A percentile compares a stretch with the other conserved stretches of the same genome.
These are phyloP conservation scores for Pangasius larnaudii DNA, from an alignment of 2,797 vertebrate genomes.

Conservation along the genomic window DNA sequence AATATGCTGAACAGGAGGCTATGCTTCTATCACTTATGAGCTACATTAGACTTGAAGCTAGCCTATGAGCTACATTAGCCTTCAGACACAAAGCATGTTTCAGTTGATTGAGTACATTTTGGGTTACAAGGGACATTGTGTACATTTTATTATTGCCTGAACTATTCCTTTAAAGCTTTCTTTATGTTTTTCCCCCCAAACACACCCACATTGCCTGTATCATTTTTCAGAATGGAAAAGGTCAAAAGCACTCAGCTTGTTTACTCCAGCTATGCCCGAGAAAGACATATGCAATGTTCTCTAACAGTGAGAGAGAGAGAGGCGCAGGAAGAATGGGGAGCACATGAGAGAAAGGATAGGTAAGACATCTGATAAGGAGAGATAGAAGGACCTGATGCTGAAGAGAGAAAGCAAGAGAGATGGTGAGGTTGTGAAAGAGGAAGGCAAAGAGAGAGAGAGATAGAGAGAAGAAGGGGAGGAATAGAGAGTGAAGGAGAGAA, in stretches of 20 bases:
- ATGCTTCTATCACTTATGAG: background rate
- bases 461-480: background rate
- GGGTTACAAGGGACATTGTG: background rate
- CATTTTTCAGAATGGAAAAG: constrained; percentile 73
- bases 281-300: constrained; percentile 52
- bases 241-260: constrained; percentile 70
- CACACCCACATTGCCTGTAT: constrained; percentile 55
- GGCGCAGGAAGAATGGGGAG: constrained; percentile 49
- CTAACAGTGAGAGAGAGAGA: constrained; percentile 55
- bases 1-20: background rate
- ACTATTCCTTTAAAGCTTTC: background rate
- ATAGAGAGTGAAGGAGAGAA: constrained; percentile 9
- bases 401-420: constrained; percentile 62
- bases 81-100: background rate
- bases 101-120: background rate
- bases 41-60: background rate
- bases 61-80: background rate
- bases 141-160: background rate
- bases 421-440: constrained; percentile 27
- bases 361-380: constrained; percentile 39
- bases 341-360: constrained; percentile 39
- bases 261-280: constrained; percentile 55
- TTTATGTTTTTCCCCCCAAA: background rate
- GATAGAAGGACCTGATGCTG: constrained; percentile 40
- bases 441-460: background rate